phyloP scores from a whole-genome alignment of 2,888 invertebrate genomes.

The Chrysina gloriosa region DNA sequence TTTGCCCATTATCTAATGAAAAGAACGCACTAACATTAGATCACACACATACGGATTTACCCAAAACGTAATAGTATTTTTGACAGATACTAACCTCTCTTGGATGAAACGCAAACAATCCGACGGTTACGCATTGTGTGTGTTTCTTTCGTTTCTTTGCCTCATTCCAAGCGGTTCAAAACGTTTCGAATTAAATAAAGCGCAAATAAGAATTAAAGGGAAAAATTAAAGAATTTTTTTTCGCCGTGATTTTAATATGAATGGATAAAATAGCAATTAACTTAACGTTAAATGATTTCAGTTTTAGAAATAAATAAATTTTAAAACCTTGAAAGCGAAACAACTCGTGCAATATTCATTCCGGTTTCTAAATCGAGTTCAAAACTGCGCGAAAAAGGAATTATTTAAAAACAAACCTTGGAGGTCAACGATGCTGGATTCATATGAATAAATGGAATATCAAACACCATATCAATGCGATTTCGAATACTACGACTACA shows the following conservation, averaged over 20 bases:
- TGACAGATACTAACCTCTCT: slow-evolving; percentile 38
- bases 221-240: too few relatives aligned
- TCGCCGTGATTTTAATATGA: too few relatives aligned
- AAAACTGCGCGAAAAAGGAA: too few relatives aligned
- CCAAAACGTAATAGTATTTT: slow-evolving; percentile 37
- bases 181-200: too few relatives aligned
- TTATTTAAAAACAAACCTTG: background rate
- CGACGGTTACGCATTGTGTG: slow-evolving; percentile 3
- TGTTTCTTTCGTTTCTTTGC: slow-evolving; percentile 7
- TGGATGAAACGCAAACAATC: slow-evolving; percentile 12
- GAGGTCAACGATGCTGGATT: background rate
- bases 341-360: too few relatives aligned
- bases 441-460: background rate
- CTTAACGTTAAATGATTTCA: too few relatives aligned
- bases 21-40: slow-evolving; percentile 9
- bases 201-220: too few relatives aligned
- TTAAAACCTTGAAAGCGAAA: too few relatives aligned
- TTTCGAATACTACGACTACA: too few relatives aligned
- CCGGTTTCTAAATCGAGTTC: too few relatives aligned
- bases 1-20: slow-evolving; percentile 51
- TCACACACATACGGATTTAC: slow-evolving; percentile 22
- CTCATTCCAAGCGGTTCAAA: slow-evolving; percentile 3
- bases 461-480: slow-evolving; percentile 2
- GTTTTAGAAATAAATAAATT: too few relatives aligned
- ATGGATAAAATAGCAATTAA: too few relatives aligned